A percentile compares a stretch with the other conserved stretches of the same genome.
Evolutionary conservation across 2,797 vertebrate species (phyloP).

Genomic region (Crenuchus spilurus): DNA sequence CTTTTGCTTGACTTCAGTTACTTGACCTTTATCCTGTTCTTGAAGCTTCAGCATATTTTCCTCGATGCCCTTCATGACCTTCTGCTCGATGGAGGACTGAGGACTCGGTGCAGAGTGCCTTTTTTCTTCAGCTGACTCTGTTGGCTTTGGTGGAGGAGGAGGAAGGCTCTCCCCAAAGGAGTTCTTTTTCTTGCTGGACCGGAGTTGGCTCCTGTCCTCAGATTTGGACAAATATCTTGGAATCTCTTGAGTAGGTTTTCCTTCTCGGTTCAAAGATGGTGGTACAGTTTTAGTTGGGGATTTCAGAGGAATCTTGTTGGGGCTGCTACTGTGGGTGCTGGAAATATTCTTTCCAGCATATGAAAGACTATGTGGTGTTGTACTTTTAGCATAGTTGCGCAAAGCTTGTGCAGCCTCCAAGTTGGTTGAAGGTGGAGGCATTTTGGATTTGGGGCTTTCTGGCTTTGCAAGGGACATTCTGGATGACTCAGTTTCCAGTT

Average conservation of each 20-base stretch:
- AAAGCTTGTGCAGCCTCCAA: conserved; percentile 74
- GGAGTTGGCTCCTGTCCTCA: conserved; percentile 78
- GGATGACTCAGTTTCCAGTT: conserved; percentile 76
- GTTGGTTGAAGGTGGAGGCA: conserved; percentile 75
- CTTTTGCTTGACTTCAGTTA: conserved; percentile 85
- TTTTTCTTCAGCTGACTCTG: conserved; percentile 60
- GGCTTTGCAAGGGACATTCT: conserved; percentile 76
- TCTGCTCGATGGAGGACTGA: conserved; percentile 93
- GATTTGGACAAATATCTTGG: conserved; percentile 79
- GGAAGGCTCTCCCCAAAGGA: conserved; percentile 73
- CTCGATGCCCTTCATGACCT: conserved; percentile 98
- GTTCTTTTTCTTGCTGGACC: conserved; percentile 78
- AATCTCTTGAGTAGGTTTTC: conserved; percentile 65
- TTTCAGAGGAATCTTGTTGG: conserved; percentile 87
- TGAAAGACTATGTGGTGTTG: conserved; percentile 77
- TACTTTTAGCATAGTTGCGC: conserved; percentile 83
- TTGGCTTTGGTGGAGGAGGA: conserved; percentile 71
- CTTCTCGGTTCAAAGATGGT: conserved; percentile 66
- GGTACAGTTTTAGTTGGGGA: conserved; percentile 85
- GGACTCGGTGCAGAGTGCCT: conserved; percentile 64
- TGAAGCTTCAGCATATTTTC: conserved; percentile 92
- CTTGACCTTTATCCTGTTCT: conserved; percentile 83
- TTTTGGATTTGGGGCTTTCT: conserved; percentile 81
- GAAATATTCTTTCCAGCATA: conserved; percentile 69
- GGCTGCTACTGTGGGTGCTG: conserved; percentile 82